Base-by-base conservation (phyloP, 2,113 vertebrate species). In the Calonectris borealis region DNA sequence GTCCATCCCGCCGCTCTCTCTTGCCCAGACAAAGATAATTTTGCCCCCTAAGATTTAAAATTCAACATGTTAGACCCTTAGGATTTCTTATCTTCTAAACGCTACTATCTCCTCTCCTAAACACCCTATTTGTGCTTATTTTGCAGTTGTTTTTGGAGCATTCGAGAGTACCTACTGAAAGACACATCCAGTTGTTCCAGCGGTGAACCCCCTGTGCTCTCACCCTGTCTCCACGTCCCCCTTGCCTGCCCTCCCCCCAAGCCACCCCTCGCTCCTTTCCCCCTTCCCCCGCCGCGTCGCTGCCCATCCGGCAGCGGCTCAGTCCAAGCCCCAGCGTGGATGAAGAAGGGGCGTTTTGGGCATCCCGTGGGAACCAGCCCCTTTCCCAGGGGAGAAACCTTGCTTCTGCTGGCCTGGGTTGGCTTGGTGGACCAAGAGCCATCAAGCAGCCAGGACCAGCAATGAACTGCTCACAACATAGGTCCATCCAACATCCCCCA, bases 211-310 rank as follows among this genome's bases (percentile, higher is more conserved):
- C 12, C 44, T 29, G 8, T 46, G 26, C 70, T 64, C 38, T 77
- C 49, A 32, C 34, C 19, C 29, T 2, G 0, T 11, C 12, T 55
- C 40, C 40, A 52, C 2, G 0, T 7, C 49, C 44, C 6, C 32
- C 32, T 25, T 31, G 12, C 5, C 9, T 31, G 42, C 29, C 48
- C 32, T 58, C 25, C 31, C 12, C 40, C 7, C 25, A 12, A 6
- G 3, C 11, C 36, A 8, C 13, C 18, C 49, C 22, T 38, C 7
- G 7, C 15, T 24, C 14, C 32, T 57, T 57, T 54, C n/a, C 8
- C 71, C 32, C 36, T 44, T 58, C 19, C n/a, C 29, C 24, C 6
- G 8, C 25, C 32, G 42, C 2, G 7, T 25, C 8, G 2, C 34
- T 7, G 6, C 52, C 42, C 13, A 14, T 5, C 26, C 1, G 2